A percentile compares a stretch with the other conserved stretches of the same genome.
phyloP scores from a whole-genome alignment of 92 coral and sea anemone species.

The Pocillopora meandrina region DNA sequence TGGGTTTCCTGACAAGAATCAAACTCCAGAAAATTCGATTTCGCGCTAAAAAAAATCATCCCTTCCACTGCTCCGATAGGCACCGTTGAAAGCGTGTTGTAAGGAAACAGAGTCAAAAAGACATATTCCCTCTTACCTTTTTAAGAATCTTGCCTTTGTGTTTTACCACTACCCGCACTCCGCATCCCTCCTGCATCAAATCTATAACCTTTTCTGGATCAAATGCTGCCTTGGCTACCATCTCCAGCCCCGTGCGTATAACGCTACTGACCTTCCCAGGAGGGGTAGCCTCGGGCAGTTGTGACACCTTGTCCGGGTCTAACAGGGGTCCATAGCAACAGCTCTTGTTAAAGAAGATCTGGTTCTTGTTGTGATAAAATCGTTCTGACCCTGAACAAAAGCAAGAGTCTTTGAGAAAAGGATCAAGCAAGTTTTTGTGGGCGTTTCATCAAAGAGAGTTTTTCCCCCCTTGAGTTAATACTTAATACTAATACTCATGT shows the following conservation, averaged over 20 bases:
- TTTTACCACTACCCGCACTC: conserved; percentile 87
- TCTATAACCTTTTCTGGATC: conserved; percentile 97
- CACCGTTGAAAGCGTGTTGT: too few species aligned
- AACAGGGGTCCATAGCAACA: conserved; percentile 95
- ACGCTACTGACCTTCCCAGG: conserved; percentile 98
- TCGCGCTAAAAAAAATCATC: too few species aligned
- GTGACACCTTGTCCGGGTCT: conserved; percentile 91
- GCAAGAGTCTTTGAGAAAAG: background rate
- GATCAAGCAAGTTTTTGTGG: background rate
- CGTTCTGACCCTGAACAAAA: conserved; percentile 84
- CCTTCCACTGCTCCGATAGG: too few species aligned
- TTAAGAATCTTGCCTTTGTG: conserved; percentile 93
- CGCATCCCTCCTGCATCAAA: conserved; percentile 99
- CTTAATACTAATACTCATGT: background rate
- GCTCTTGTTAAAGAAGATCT: conserved; percentile 95
- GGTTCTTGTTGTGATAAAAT: conserved; percentile 98
- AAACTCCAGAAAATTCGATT: too few species aligned
- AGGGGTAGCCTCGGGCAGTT: conserved; percentile 96
- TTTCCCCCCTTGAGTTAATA: background rate
- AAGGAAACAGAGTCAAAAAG: too few species aligned
- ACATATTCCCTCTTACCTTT: conserved; percentile 60
- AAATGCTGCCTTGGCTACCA: conserved; percentile 93
- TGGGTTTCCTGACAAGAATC: too few species aligned
- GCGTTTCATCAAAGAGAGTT: background rate
- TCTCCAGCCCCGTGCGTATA: conserved; percentile 91